phyloP scores from a whole-genome alignment of 2,113 vertebrate genomes.

The Lota lota region DNA sequence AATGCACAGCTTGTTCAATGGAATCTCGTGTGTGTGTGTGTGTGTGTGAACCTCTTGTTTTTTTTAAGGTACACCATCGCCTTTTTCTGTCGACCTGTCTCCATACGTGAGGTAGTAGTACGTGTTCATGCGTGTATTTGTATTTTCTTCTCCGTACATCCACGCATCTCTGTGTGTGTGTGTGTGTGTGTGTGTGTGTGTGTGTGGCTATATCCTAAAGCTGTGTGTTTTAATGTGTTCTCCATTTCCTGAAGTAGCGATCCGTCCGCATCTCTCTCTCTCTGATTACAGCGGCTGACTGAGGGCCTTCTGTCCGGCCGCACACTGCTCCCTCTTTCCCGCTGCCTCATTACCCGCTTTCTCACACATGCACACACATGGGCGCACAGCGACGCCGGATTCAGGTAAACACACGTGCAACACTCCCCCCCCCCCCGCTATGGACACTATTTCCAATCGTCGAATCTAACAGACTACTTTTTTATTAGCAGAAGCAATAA shows the following conservation, averaged over 20 bases:
- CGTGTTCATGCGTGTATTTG: background rate
- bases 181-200: conserved; percentile 4
- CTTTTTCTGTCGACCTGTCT: too few relatives aligned
- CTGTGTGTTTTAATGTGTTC: conserved; percentile 51
- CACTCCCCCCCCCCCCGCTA: background rate
- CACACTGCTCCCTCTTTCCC: conserved; percentile 44
- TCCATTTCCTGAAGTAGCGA: conserved; percentile 51
- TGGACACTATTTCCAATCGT: too few relatives aligned
- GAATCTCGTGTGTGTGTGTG: conserved; percentile 52
- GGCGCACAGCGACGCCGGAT: conserved; percentile 1
- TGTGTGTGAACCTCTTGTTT: background rate
- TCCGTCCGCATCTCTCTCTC: conserved; percentile 59
- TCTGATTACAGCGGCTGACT: conserved; percentile 65
- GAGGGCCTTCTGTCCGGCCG: conserved; percentile 63
- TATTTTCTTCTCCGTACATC: background rate
- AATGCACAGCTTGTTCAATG: conserved; percentile 64
- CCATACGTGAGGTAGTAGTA: too few relatives aligned
- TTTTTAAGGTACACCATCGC: too few relatives aligned
- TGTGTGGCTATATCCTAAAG: conserved; percentile 22
- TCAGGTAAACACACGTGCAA: conserved; percentile 16
- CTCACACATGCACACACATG: conserved; percentile 19
- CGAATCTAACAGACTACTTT: background rate
- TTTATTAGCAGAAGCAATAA: background rate
- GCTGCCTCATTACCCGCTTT: conserved; percentile 55
- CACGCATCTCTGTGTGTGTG: background rate